Conservation (phyloP, 2,113 vertebrate genomes). For the Marcusenius ussheri region DNA sequence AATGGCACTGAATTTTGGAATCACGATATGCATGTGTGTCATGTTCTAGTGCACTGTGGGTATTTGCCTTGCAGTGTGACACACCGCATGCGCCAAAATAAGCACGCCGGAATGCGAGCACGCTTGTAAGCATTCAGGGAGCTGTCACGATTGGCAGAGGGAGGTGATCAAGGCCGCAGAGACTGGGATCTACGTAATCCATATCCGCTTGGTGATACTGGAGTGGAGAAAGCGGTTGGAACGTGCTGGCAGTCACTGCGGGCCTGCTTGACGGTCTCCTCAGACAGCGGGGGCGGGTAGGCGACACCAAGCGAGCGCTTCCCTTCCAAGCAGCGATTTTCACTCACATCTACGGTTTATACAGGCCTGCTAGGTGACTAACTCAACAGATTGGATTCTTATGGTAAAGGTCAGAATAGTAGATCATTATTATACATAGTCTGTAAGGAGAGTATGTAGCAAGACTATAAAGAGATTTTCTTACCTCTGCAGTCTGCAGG, state of each 20-base stretch:
- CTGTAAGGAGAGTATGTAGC: background rate
- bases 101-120: background rate
- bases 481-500: too few species aligned
- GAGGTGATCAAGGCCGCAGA: background rate
- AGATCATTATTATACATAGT: constrained; percentile 20
- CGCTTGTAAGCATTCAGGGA: background rate
- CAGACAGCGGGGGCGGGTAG: background rate
- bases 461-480: background rate
- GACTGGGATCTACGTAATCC: background rate
- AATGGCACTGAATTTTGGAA: background rate
- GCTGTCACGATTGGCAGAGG: background rate
- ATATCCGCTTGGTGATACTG: background rate
- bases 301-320: background rate
- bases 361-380: background rate
- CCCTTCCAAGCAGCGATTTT: background rate
- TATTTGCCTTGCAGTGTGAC: background rate
- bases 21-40: background rate
- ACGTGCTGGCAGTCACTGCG: background rate
- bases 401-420: constrained; percentile 34
- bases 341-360: background rate
- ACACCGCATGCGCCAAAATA: background rate
- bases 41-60: background rate
- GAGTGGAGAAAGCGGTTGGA: background rate
- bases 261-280: background rate
- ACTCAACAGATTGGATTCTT: constrained; percentile 29